Percentiles rank a stretch among this genome's conserved stretches.
phyloP scores from a whole-genome alignment of 92 coral and sea anemone genomes.

The Parazoanthus swiftii region DNA sequence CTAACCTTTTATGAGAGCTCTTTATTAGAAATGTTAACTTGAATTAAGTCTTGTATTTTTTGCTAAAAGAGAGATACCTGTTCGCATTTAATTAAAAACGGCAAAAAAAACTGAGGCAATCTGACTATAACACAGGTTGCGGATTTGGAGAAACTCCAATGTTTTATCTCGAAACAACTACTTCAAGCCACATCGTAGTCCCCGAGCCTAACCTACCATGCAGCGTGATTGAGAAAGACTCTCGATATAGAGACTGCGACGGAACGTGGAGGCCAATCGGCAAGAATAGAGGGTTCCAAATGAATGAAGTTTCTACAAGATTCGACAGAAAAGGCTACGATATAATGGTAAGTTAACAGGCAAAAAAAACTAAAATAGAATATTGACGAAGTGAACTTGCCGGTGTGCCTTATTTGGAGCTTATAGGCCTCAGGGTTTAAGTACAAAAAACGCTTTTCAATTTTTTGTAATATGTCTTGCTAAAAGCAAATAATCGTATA shows the following conservation, averaged over 20 bases:
- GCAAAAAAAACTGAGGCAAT: background rate
- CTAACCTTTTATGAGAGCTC: no score
- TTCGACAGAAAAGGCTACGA: background rate
- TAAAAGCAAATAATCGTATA: no score
- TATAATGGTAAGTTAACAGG: background rate
- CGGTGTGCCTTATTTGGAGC: no score
- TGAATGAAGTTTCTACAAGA: background rate
- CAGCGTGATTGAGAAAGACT: background rate
- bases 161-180: background rate
- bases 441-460: no score
- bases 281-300: background rate
- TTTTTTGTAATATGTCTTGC: no score
- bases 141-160: background rate
- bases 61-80: background rate
- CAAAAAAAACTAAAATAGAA: no score
- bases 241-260: background rate
- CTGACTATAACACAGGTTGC: background rate
- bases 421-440: no score
- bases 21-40: no score
- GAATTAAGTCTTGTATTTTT: background rate
- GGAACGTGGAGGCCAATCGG: slow-evolving; percentile 27
- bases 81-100: background rate
- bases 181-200: background rate
- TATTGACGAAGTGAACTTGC: no score
- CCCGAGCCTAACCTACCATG: background rate